Evolutionary conservation across 2,888 invertebrate genomes (phyloP), one percentile per base, ranked within the genome.

Genomic region (Chydorus sphaericus): DNA sequence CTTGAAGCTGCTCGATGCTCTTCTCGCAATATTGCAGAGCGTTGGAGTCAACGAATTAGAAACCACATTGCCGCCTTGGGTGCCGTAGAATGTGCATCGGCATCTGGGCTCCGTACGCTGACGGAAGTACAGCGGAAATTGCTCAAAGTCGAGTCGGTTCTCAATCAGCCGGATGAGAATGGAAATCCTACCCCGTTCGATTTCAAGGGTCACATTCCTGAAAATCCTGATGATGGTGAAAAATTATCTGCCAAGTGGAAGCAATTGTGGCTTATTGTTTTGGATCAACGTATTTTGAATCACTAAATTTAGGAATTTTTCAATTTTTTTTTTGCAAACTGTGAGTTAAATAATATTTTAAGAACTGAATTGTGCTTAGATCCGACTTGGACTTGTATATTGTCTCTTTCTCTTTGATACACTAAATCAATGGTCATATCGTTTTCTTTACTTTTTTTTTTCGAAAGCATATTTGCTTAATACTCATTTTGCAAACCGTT

Each of bases 171-270:
- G 28, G 4, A 8, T 8, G 23, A 26, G 28, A 44, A 44, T 3
- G 44, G 23, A 23, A 26, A 44, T 1, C 44, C 18, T 14, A 44
- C 44, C 6, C 23, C 44, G 4, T 44, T 44, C 28, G 44, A 44
- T 26, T 44, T 44, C 44, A 44, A 44, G n/a, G 44, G 44, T 8
- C 44, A 44, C n/a, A 44, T 44, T 4, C 44, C 44, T 23, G 44
- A 44, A 4, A 44, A 28, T 14, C 44, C 44, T 10, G 44, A 44
- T 26, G 44, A 44, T 10, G 44, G 44, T 26, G 44, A 44, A 10
- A 44, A 44, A 20, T 44, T 44, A 20, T 23, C 44, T 4, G 14
- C 28, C 7, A 44, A 44, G 28, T 44, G 44, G 44, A 44, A 44
- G 28, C 44, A 44, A 44, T 26, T 44, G 44, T 44, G 44, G 44